phyloP scores from a whole-genome alignment of 1,140 invertebrate species.

The Fopius arisanus region DNA sequence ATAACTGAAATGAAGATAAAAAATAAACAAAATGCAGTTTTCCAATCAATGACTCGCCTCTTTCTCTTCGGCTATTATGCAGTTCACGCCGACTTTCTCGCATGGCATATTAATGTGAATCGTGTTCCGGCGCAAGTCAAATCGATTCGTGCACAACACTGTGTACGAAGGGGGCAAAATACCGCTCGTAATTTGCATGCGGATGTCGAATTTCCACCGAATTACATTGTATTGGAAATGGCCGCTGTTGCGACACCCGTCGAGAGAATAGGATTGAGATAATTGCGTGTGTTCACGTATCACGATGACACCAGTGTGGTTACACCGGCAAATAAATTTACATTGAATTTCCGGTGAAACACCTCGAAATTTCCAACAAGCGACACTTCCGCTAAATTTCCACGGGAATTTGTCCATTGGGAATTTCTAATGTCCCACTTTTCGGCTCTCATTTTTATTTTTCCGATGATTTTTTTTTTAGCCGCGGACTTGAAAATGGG shows the following conservation, averaged over 20 bases:
- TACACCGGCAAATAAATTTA: not conserved
- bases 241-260: not conserved
- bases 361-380: no score
- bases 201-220: constrained; percentile 21
- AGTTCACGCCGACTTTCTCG: constrained; percentile 13
- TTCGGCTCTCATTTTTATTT: no score
- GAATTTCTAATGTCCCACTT: no score
- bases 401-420: no score
- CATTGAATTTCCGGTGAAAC: no score
- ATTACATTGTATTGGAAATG: constrained; percentile 22
- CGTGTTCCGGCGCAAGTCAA: constrained; percentile 27
- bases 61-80: constrained; percentile 1
- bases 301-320: not conserved
- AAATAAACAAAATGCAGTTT: not conserved
- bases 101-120: constrained; percentile 28
- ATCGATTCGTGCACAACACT: constrained; percentile 17
- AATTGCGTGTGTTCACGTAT: not conserved
- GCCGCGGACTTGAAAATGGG: not conserved
- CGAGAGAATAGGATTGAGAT: not conserved
- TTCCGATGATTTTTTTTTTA: no score
- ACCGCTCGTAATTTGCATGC: constrained; percentile 30
- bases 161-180: constrained; percentile 12
- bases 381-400: no score
- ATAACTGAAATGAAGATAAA: not conserved
- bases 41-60: constrained; percentile 17